Percentiles rank a stretch among this genome's conserved stretches.
Evolutionary conservation across 2,888 invertebrate genomes (phyloP).

Genomic region (Calliphora vomitoria): DNA sequence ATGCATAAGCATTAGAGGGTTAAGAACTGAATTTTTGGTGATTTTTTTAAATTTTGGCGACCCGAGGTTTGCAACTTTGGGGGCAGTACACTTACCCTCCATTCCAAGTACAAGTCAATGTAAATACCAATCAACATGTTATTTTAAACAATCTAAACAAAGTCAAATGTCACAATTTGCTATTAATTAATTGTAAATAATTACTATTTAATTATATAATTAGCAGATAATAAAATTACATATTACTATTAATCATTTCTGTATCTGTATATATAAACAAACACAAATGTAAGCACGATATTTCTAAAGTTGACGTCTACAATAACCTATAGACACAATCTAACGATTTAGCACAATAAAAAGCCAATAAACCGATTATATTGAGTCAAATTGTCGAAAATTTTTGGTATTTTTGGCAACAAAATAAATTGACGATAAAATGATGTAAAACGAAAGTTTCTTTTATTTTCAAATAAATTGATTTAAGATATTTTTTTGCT

Average conservation of each 20-base stretch:
- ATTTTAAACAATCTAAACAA: neutral
- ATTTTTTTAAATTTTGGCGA: too few species aligned
- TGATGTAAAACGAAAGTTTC: neutral
- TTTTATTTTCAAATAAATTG: neutral
- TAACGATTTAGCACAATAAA: neutral
- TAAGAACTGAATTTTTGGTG: too few species aligned
- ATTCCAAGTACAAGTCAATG: too few species aligned
- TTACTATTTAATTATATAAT: neutral
- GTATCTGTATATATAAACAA: neutral
- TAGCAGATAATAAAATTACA: neutral
- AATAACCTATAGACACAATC: neutral
- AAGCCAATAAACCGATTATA: neutral
- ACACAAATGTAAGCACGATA: neutral
- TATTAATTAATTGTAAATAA: neutral
- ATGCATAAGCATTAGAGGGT: too few species aligned
- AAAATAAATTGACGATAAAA: neutral
- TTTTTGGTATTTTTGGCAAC: constrained; percentile 19
- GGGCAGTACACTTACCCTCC: too few species aligned
- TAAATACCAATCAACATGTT: too few species aligned
- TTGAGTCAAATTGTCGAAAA: neutral
- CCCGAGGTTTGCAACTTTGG: too few species aligned
- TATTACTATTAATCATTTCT: neutral
- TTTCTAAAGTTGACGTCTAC: neutral
- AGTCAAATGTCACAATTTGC: neutral
- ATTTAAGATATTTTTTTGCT: neutral